Percentiles rank a stretch among this genome's conserved stretches.
phyloP scores from a whole-genome alignment of 23 tunicate species.

The Halocynthia roretzi region DNA sequence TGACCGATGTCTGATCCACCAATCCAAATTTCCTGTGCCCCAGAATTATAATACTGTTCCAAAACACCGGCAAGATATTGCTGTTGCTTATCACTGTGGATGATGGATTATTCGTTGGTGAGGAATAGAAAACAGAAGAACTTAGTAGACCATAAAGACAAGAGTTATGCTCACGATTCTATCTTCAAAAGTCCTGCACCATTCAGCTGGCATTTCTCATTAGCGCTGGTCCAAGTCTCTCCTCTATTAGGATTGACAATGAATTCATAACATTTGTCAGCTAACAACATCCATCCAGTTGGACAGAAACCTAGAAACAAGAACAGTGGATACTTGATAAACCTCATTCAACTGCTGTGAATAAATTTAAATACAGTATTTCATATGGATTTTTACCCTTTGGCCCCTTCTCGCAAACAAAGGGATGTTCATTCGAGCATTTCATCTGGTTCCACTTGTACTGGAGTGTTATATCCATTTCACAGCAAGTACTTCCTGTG shows the following conservation, averaged over 20 bases:
- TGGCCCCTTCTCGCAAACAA: constrained; percentile 69
- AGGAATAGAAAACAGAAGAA: not conserved
- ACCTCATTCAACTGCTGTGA: not conserved
- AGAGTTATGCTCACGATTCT: constrained; percentile 37
- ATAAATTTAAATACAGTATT: not conserved
- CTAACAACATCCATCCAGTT: constrained; percentile 64
- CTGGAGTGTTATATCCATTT: not conserved
- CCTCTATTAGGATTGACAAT: constrained; percentile 61
- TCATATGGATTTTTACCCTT: constrained; percentile 14
- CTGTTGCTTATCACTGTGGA: constrained; percentile 48
- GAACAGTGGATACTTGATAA: not conserved
- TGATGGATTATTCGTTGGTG: not conserved
- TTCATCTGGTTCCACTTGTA: constrained; percentile 45
- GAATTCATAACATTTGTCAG: constrained; percentile 77
- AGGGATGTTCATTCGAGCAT: constrained; percentile 43
- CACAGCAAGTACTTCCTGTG: constrained; percentile 73
- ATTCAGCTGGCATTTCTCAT: constrained; percentile 31
- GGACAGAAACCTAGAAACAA: constrained; percentile 51
- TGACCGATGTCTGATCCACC: constrained; percentile 82
- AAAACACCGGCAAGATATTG: constrained; percentile 29
- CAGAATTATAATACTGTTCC: constrained; percentile 37
- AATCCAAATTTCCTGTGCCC: constrained; percentile 62
- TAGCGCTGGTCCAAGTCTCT: constrained; percentile 79
- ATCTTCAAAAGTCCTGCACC: constrained; percentile 87
- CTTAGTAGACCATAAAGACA: not conserved